Evolutionary conservation across 2,113 vertebrate genomes (phyloP), one percentile per base, ranked within the genome.

Genomic region (Coryphaenoides rupestris): DNA sequence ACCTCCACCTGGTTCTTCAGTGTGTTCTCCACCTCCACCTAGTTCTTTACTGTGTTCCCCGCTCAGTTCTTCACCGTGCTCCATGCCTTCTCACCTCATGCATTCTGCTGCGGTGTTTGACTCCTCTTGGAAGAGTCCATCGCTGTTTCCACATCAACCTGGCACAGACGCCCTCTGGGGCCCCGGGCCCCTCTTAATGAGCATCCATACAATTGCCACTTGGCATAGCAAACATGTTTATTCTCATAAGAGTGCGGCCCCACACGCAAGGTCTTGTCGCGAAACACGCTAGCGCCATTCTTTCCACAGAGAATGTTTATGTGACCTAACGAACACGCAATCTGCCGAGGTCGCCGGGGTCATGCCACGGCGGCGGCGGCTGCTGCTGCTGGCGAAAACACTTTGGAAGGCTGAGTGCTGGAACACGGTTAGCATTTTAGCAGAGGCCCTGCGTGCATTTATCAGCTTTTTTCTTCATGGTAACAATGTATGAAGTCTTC

Each of bases 291-390:
- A 82, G 71, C 71, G 5, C 55, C 0, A 55, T n/a, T 46, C 63
- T 57, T 2, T 72, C 62, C 33, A 52, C 81, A 10, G 78, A 74
- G 81, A 81, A 83, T 69, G 68, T 77, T 83, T 69, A 70, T 78
- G 70, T 77, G 78, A 74, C 63, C 63, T 58, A 66, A 80, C 79
- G 80, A 66, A 76, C 72, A 74, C 61, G 76, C 71, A 24, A 54
- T 69, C 62, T 68, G 55, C n/a, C 22, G 64, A 50, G 52, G 50
- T 22, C 46, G 40, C 50, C 62, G 58, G 55, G 54, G 64, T 23
- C 1, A 19, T 58, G 68, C 63, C 28, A 59, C 26, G 7, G 14
- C 40, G 65, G 53, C 62, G 62, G 57, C 2, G 40, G 15, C 19
- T 17, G 56, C 16, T 45, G 40, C 5, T 45, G 47, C 47, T 3